These are phyloP conservation scores for Brachionus rotundiformis DNA, from an alignment of 1,140 invertebrate genomes.

Conservation along the genomic window DNA sequence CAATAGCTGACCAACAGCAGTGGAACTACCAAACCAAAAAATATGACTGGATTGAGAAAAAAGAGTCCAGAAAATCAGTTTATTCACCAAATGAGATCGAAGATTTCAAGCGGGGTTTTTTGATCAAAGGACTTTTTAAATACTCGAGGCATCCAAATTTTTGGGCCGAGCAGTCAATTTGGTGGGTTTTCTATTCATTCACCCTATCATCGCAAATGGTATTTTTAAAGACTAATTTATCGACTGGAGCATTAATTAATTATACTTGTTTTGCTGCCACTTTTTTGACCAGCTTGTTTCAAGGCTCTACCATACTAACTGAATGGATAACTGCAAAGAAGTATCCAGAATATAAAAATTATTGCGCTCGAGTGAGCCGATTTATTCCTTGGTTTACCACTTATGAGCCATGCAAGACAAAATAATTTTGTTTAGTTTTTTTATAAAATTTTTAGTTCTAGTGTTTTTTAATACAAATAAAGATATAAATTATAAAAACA, in stretches of 20 bases:
- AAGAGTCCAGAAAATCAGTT: neutral
- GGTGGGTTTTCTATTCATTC: slow-evolving; percentile 46
- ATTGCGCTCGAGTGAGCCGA: slow-evolving; percentile 1
- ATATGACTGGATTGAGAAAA: neutral
- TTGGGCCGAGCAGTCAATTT: slow-evolving; percentile 29
- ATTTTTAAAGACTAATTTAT: neutral
- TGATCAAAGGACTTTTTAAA: slow-evolving; percentile 46
- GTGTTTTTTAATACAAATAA: no score
- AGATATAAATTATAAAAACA: no score
- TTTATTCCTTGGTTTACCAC: slow-evolving; percentile 40
- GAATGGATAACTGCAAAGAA: slow-evolving; percentile 43
- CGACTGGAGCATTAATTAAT: slow-evolving; percentile 1
- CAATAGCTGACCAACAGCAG: slow-evolving; percentile 47
- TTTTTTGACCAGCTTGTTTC: slow-evolving; percentile 27
- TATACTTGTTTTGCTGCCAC: slow-evolving; percentile 9
- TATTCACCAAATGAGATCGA: neutral
- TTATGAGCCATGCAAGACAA: neutral
- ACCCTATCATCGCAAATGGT: neutral
- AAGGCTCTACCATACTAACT: slow-evolving; percentile 31
- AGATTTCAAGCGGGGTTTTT: slow-evolving; percentile 39
- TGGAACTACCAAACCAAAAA: slow-evolving; percentile 41
- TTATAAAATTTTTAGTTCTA: no score
- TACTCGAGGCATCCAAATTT: slow-evolving; percentile 52
- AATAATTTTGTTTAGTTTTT: slow-evolving; percentile 10
- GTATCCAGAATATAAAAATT: slow-evolving; percentile 44